Conservation (phyloP, 30 jellyfish, hydroid and myxozoan genomes). For the Hydractinia symbiolongicarpus region DNA sequence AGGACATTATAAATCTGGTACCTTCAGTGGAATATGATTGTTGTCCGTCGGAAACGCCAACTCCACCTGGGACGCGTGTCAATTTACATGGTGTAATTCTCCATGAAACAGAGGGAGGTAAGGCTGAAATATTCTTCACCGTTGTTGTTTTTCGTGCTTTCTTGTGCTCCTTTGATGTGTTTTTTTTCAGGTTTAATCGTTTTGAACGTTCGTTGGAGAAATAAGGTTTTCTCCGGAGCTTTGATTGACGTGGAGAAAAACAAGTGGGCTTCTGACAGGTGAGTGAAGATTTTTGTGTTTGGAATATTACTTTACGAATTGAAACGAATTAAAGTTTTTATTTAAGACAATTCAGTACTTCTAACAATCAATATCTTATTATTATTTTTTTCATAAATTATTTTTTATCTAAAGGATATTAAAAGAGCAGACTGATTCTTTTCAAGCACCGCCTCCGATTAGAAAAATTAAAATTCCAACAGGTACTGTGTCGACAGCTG, state of each 20-base stretch:
- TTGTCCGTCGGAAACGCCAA: constrained; percentile 87
- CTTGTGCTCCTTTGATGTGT: neutral
- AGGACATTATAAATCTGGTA: constrained; percentile 65
- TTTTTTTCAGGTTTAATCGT: constrained; percentile 67
- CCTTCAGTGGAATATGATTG: constrained; percentile 75
- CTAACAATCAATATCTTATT: neutral
- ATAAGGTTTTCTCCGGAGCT: constrained; percentile 92
- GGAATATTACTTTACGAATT: neutral
- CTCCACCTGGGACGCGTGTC: constrained; percentile 92
- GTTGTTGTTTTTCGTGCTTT: too few relatives aligned
- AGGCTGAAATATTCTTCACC: neutral
- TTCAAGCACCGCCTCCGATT: constrained; percentile 35
- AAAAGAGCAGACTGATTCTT: too few relatives aligned
- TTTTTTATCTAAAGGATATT: too few relatives aligned
- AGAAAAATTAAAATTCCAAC: constrained; percentile 24
- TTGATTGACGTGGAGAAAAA: constrained; percentile 85
- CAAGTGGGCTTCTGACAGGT: constrained; percentile 94
- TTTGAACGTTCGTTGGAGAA: constrained; percentile 92
- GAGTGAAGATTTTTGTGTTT: neutral
- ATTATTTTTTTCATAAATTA: too few relatives aligned
- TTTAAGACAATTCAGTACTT: neutral
- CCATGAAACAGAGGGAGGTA: constrained; percentile 96
- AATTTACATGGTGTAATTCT: constrained; percentile 91
- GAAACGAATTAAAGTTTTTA: neutral
- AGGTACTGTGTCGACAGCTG: constrained; percentile 5